Evolutionary conservation across 2,888 invertebrate genomes (phyloP).

Genomic region (Carcina quercana): DNA sequence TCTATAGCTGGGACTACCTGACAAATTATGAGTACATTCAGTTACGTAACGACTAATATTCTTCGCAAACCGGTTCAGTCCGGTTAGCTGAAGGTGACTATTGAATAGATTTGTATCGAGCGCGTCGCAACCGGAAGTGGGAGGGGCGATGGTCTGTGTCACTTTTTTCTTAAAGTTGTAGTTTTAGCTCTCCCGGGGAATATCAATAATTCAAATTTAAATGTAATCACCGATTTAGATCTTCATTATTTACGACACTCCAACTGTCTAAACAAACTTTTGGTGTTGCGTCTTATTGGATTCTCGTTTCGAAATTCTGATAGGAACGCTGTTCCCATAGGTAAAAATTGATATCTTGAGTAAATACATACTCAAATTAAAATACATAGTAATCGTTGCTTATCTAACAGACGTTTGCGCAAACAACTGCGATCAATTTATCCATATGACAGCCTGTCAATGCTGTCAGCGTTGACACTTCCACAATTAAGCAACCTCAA

Average conservation of each 20-base stretch:
- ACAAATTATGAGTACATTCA: too few species aligned
- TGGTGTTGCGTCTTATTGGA: slow-evolving; percentile 7
- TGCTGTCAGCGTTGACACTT: slow-evolving; percentile 63
- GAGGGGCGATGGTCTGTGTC: slow-evolving; percentile 52
- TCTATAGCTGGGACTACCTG: too few species aligned
- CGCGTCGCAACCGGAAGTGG: slow-evolving; percentile 52
- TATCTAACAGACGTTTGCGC: slow-evolving; percentile 66
- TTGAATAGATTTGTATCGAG: slow-evolving; percentile 52
- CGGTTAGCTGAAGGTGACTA: slow-evolving; percentile 51
- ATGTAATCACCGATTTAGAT: background rate
- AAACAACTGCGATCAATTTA: slow-evolving; percentile 70
- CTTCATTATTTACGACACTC: background rate
- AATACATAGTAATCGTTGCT: slow-evolving; percentile 55
- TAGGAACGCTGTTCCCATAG: slow-evolving; percentile 46
- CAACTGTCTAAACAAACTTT: background rate
- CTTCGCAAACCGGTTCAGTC: slow-evolving; percentile 59
- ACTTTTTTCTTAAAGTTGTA: slow-evolving; percentile 45
- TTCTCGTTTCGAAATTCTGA: slow-evolving; percentile 18
- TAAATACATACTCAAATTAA: slow-evolving; percentile 51
- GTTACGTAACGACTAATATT: slow-evolving; percentile 25
- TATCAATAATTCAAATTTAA: slow-evolving; percentile 5
- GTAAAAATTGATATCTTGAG: slow-evolving; percentile 21
- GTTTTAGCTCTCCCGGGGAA: slow-evolving; percentile 11
- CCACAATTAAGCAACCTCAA: slow-evolving; percentile 71
- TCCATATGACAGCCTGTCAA: slow-evolving; percentile 64